Evolutionary conservation across 53 echinoderm and acorn worm genomes (phyloP).

Genomic region (Arbacia lixula): DNA sequence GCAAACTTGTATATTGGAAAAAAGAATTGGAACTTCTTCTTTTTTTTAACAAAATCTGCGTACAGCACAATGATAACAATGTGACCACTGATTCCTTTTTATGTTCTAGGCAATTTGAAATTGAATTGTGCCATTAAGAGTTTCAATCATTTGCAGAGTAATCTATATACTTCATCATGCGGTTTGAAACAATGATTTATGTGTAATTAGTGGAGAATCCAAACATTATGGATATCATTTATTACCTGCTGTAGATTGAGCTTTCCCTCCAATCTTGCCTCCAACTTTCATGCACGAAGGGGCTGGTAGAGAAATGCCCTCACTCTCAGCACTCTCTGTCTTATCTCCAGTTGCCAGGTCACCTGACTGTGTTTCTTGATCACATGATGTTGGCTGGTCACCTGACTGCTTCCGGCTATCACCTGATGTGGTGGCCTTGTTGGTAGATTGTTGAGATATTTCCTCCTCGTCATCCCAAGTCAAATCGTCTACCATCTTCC

Average conservation of each 20-base stretch:
- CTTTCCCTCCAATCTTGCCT: neutral
- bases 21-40: neutral
- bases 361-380: constrained; percentile 10
- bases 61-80: too few species aligned
- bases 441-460: neutral
- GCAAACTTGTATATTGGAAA: neutral
- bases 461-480: constrained; percentile 18
- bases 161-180: too few species aligned
- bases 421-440: constrained; percentile 6
- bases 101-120: too few species aligned
- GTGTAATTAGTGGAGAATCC: too few species aligned
- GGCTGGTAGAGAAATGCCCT: neutral
- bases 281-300: constrained; percentile 31
- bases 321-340: neutral
- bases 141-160: too few species aligned
- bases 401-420: constrained; percentile 8
- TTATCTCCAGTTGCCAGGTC: neutral
- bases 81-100: too few species aligned
- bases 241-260: constrained; percentile 11
- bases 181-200: too few species aligned
- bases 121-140: too few species aligned
- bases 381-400: too few species aligned
- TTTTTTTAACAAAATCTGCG: too few species aligned
- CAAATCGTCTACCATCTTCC: constrained; percentile 14
- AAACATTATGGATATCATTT: neutral